These are phyloP conservation scores for Etheostoma nigrum DNA, from an alignment of 2,797 vertebrate species.

Conservation along the genomic window DNA sequence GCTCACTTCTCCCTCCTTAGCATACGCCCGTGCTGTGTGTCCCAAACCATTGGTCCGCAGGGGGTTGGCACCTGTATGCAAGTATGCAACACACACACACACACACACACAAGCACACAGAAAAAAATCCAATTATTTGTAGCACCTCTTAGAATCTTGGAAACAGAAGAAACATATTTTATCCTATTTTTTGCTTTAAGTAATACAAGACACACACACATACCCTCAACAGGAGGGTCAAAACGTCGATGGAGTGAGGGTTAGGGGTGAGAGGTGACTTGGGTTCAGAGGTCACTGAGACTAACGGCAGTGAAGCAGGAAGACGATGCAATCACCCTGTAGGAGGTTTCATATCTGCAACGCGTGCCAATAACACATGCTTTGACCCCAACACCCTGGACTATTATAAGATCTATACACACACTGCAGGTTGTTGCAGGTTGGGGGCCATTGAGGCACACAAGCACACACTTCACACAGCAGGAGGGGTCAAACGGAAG, in stretches of 20 bases:
- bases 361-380: constrained; percentile 62
- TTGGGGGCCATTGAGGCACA: constrained; percentile 34
- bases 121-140: not conserved
- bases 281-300: constrained; percentile 70
- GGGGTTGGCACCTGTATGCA: constrained; percentile 90
- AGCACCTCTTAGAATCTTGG: not conserved
- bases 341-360: constrained; percentile 75
- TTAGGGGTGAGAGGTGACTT: constrained; percentile 63
- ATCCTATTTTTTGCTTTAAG: not conserved
- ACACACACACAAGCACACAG: constrained; percentile 1
- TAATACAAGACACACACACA: constrained; percentile 24
- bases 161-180: not conserved
- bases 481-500: constrained; percentile 47
- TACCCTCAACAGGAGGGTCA: constrained; percentile 51
- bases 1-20: constrained; percentile 92
- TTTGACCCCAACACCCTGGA: constrained; percentile 52
- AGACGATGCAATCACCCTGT: constrained; percentile 50
- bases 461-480: constrained; percentile 45
- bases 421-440: constrained; percentile 62
- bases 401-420: constrained; percentile 53
- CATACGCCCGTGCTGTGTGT: constrained; percentile 90
- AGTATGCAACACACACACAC: constrained; percentile 4
- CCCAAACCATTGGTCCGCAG: constrained; percentile 92
- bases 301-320: constrained; percentile 61
- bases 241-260: constrained; percentile 41